Percentiles rank a stretch among this genome's conserved stretches.
These are phyloP conservation scores for Panthera leo DNA, from an alignment of 2,113 vertebrate species.

Conservation along the genomic window DNA sequence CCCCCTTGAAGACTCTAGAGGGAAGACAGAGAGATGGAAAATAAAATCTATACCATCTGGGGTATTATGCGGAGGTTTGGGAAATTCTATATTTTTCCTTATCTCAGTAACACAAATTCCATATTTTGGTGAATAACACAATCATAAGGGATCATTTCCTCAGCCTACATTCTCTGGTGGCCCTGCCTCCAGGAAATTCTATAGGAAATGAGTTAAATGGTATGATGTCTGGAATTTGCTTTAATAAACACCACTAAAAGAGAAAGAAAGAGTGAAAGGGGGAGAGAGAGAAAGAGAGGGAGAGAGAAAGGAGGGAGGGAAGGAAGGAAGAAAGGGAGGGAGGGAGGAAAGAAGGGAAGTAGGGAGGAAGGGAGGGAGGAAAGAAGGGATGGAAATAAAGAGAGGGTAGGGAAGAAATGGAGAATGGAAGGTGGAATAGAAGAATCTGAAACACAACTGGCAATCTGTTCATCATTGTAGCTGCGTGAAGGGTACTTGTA, in stretches of 20 bases:
- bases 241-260: slow-evolving; percentile 50
- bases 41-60: neutral
- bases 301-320: no score
- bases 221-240: slow-evolving; percentile 69
- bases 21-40: neutral
- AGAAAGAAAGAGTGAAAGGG: neutral
- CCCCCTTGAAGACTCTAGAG: neutral
- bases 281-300: no score
- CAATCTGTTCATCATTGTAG: neutral
- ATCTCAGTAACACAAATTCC: slow-evolving; percentile 48
- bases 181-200: slow-evolving; percentile 60
- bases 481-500: neutral
- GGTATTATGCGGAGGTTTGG: neutral
- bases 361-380: no score
- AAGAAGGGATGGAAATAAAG: no score
- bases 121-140: slow-evolving; percentile 53
- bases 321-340: neutral
- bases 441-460: neutral
- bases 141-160: slow-evolving; percentile 43
- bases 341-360: neutral
- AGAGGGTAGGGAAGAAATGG: neutral
- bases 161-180: slow-evolving; percentile 42
- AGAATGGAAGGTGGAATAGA: neutral
- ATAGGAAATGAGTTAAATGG: slow-evolving; percentile 68
- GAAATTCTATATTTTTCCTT: slow-evolving; percentile 49